These are phyloP conservation scores for Vireo griseus DNA, from an alignment of 2,797 vertebrate genomes.

Conservation along the genomic window DNA sequence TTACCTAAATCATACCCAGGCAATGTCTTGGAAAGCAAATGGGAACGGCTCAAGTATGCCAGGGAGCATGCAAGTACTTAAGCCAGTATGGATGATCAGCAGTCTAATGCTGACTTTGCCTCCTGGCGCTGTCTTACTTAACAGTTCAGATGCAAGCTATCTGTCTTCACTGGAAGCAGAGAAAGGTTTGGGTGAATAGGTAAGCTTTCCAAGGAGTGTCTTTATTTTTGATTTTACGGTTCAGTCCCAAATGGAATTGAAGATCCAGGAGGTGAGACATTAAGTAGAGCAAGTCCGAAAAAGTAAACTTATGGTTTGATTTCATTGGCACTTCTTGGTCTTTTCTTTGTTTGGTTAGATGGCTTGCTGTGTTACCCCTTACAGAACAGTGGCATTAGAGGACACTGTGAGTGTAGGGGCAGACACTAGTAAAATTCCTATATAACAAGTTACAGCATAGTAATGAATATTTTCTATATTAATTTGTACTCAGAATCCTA, in stretches of 20 bases:
- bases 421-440: neutral
- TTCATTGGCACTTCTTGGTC: fast-evolving
- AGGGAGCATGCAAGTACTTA: neutral
- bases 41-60: neutral
- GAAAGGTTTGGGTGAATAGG: neutral
- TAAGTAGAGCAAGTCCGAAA: neutral
- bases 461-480: neutral
- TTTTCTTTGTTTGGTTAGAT: neutral
- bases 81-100: neutral
- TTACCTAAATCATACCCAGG: neutral
- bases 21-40: neutral
- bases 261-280: neutral
- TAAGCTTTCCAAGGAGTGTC: neutral
- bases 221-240: neutral
- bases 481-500: neutral
- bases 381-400: neutral
- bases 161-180: neutral
- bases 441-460: neutral
- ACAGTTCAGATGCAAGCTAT: neutral
- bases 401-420: neutral
- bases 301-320: neutral
- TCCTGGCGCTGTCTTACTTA: neutral
- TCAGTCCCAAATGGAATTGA: neutral
- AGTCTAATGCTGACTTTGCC: neutral
- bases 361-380: neutral